Conservation (phyloP, 2,888 invertebrate genomes). For the Panorpa germanica region DNA sequence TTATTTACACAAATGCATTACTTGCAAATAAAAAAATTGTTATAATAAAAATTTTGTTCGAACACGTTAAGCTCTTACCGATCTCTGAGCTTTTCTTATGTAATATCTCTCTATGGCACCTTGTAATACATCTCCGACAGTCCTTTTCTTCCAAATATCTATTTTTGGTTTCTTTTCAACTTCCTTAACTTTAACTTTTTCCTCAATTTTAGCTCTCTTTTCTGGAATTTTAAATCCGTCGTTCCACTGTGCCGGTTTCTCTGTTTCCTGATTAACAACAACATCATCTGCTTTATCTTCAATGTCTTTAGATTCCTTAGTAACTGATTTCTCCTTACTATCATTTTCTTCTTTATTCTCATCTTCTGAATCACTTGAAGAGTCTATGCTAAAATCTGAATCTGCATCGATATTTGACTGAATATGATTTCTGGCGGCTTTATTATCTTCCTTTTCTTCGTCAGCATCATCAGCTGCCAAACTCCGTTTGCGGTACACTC, state of each 20-base stretch:
- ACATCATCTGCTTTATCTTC: slow-evolving; percentile 13
- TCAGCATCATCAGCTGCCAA: slow-evolving; percentile 23
- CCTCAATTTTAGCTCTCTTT: slow-evolving; percentile 14
- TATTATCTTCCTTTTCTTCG: slow-evolving; percentile 25
- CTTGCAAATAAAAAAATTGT: too few species aligned
- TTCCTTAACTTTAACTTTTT: slow-evolving; percentile 12
- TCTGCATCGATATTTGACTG: slow-evolving; percentile 50
- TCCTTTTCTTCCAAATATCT: slow-evolving; percentile 70
- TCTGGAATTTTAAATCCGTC: slow-evolving; percentile 13
- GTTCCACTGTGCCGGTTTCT: slow-evolving; percentile 11
- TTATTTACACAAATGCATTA: too few species aligned
- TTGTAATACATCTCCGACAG: slow-evolving; percentile 57
- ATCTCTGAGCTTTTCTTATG: slow-evolving; percentile 45
- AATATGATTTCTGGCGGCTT: slow-evolving; percentile 28
- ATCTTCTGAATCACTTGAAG: slow-evolving; percentile 28
- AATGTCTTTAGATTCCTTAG: slow-evolving; percentile 13
- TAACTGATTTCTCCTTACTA: slow-evolving; percentile 15
- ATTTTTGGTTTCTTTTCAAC: slow-evolving; percentile 29
- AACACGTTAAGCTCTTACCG: too few species aligned
- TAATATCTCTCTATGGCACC: slow-evolving; percentile 59
- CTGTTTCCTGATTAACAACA: slow-evolving; percentile 13
- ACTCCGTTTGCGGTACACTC: slow-evolving; percentile 39
- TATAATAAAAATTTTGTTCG: too few species aligned
- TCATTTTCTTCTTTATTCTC: slow-evolving; percentile 15
- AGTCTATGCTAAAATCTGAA: slow-evolving; percentile 51